Evolutionary conservation across 2,888 invertebrate genomes (phyloP).

Genomic region (Leptothorax acervorum): DNA sequence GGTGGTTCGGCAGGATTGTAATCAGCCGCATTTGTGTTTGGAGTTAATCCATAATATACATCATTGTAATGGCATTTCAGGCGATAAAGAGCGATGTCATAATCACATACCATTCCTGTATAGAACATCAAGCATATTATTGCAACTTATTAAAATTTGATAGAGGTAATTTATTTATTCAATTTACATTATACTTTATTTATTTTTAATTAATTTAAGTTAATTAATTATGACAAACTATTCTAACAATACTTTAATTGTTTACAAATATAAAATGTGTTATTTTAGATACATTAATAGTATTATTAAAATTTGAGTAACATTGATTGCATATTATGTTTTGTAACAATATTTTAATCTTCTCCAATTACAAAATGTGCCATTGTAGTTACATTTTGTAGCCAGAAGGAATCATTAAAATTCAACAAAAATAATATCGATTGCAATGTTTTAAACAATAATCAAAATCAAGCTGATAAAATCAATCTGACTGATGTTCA

Average conservation of each 20-base stretch:
- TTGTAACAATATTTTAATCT: not conserved
- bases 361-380: not conserved
- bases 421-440: not conserved
- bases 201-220: not conserved
- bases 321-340: not conserved
- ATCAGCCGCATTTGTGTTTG: constrained; percentile 85
- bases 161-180: not conserved
- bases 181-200: not conserved
- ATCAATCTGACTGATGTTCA: not conserved
- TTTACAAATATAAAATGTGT: not conserved
- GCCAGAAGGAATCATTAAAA: not conserved
- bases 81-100: constrained; percentile 89
- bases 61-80: constrained; percentile 89
- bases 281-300: not conserved
- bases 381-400: not conserved
- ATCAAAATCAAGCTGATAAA: not conserved
- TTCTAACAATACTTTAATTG: not conserved
- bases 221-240: not conserved
- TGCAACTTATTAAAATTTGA: not conserved
- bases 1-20: constrained; percentile 89
- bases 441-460: not conserved
- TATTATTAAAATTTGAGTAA: not conserved
- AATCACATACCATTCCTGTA: constrained; percentile 84
- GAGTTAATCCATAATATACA: constrained; percentile 89
- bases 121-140: not conserved